phyloP scores from a whole-genome alignment of 1,140 invertebrate genomes.

The Psilanteris sp. region DNA sequence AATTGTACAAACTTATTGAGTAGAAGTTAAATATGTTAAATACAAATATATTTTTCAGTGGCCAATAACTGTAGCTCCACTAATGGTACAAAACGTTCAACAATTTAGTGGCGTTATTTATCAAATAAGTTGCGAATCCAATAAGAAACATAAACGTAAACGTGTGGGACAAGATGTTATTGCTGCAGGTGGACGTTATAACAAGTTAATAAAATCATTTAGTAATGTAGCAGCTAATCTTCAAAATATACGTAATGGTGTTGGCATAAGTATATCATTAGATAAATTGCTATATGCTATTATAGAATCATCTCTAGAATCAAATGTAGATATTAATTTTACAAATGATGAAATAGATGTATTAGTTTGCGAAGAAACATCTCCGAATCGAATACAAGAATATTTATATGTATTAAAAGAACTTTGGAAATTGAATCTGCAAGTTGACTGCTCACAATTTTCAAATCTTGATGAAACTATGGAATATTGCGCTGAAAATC shows the following conservation, averaged over 20 bases:
- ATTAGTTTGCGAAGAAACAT: conserved; percentile 82
- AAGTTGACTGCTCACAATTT: conserved; percentile 80
- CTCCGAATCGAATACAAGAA: conserved; percentile 82
- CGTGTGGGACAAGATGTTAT: conserved; percentile 83
- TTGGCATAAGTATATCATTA: conserved; percentile 88
- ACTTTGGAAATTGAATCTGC: conserved; percentile 82
- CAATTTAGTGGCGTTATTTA: conserved; percentile 87
- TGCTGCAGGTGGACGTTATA: conserved; percentile 83
- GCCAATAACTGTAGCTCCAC: conserved; percentile 83
- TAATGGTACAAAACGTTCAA: conserved; percentile 83
- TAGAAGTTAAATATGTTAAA: neutral
- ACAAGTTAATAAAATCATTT: conserved; percentile 72
- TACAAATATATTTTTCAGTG: conserved; percentile 18
- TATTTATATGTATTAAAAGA: conserved; percentile 82
- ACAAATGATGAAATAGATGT: conserved; percentile 81
- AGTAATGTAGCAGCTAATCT: conserved; percentile 60
- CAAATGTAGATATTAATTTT: conserved; percentile 64
- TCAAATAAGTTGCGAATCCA: conserved; percentile 84
- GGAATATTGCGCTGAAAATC: conserved; percentile 83
- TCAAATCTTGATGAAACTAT: conserved; percentile 84
- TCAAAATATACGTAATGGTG: conserved; percentile 75
- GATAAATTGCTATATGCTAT: conserved; percentile 84
- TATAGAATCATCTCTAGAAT: conserved; percentile 73
- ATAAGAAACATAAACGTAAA: conserved; percentile 81
- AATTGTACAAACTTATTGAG: neutral